These are phyloP conservation scores for Drosophila tristis DNA, from an alignment of 1,140 invertebrate species.

Conservation along the genomic window DNA sequence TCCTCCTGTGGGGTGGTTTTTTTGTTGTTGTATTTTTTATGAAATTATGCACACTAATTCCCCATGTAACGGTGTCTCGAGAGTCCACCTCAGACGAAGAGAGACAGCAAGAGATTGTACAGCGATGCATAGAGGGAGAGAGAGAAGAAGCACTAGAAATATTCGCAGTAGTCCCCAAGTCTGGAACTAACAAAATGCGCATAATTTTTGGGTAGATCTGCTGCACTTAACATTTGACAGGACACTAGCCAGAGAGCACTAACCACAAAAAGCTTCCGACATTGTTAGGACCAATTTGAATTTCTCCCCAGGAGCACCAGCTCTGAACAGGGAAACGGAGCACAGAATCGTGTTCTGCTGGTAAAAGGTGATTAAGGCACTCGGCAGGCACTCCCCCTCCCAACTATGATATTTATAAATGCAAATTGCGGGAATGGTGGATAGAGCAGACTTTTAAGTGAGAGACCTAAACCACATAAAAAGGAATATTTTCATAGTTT, in stretches of 20 bases:
- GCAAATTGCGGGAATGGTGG: too few species aligned
- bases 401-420: too few species aligned
- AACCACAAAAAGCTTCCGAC: slow-evolving; percentile 7
- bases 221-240: slow-evolving; percentile 52
- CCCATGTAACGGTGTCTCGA: slow-evolving; percentile 65
- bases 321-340: too few species aligned
- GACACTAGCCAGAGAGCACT: slow-evolving; percentile 2
- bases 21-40: slow-evolving; percentile 51
- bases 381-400: too few species aligned
- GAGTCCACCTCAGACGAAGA: slow-evolving; percentile 43
- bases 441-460: too few species aligned
- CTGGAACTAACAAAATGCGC: slow-evolving; percentile 46
- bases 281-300: slow-evolving; percentile 37
- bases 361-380: slow-evolving; percentile 2
- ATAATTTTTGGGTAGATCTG: slow-evolving; percentile 41
- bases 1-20: not conserved
- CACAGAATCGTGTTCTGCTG: too few species aligned
- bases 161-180: not conserved
- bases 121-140: not conserved
- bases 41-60: slow-evolving; percentile 81
- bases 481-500: too few species aligned
- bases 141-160: not conserved
- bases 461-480: too few species aligned
- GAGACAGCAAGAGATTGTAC: slow-evolving; percentile 10
- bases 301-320: not conserved